phyloP scores from a whole-genome alignment of 2,888 invertebrate species.

The Tachina grossa region DNA sequence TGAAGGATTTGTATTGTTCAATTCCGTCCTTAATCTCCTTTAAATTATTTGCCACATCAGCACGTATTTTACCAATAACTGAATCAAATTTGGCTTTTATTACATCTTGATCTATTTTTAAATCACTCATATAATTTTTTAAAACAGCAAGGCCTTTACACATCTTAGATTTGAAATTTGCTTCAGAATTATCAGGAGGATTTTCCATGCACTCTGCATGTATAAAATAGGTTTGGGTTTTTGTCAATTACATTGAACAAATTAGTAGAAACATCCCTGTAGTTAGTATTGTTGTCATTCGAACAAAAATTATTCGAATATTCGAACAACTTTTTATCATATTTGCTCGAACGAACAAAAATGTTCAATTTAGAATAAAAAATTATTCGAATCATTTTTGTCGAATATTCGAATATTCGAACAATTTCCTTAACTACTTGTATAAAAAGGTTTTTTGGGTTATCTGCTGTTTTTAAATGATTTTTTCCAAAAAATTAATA shows the following conservation, averaged over 20 bases:
- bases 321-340: too few relatives aligned
- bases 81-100: slow-evolving; percentile 15
- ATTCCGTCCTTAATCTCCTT: slow-evolving; percentile 8
- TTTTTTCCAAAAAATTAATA: too few relatives aligned
- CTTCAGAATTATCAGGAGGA: slow-evolving; percentile 14
- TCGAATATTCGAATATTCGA: too few relatives aligned
- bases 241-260: slow-evolving; percentile 1
- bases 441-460: too few relatives aligned
- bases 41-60: not conserved
- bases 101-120: slow-evolving; percentile 15
- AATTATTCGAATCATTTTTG: too few relatives aligned
- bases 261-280: not conserved
- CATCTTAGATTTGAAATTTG: not conserved
- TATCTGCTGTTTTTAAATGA: too few relatives aligned
- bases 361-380: too few relatives aligned
- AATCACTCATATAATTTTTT: slow-evolving; percentile 1
- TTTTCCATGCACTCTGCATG: slow-evolving; percentile 24
- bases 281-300: too few relatives aligned
- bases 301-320: too few relatives aligned
- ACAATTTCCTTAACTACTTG: too few relatives aligned
- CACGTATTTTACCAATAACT: slow-evolving; percentile 3
- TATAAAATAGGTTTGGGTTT: slow-evolving; percentile 14
- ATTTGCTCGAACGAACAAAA: too few relatives aligned
- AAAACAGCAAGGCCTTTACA: not conserved
- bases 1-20: not conserved